Conservation (phyloP, 2,113 vertebrate genomes). For the Saguinus imperator region DNA sequence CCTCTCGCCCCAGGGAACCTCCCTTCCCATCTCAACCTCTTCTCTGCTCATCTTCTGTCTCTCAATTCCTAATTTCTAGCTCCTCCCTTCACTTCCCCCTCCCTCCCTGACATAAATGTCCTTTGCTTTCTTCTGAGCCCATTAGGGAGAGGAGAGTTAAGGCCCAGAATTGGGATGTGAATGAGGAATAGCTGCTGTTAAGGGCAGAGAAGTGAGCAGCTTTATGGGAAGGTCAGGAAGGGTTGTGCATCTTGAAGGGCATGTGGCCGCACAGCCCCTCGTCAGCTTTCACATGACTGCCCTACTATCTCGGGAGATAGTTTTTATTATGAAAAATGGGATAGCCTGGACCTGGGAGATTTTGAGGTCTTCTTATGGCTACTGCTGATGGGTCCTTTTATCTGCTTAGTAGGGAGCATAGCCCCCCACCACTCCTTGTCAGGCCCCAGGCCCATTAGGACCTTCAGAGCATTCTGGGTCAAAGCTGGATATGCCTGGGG, state of each 20-base stretch:
- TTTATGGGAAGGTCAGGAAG: background rate
- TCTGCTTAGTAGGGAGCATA: background rate
- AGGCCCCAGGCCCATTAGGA: background rate
- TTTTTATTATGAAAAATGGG: background rate
- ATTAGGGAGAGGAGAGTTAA: background rate
- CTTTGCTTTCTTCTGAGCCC: background rate
- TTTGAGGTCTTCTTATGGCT: background rate
- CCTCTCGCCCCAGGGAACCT: rapidly evolving
- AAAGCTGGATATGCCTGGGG: background rate
- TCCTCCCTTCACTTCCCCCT: background rate
- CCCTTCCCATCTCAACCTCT: background rate
- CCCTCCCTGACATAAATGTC: background rate
- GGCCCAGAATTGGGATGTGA: background rate
- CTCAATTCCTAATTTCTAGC: background rate
- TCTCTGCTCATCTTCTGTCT: background rate
- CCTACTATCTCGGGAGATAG: background rate
- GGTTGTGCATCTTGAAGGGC: background rate
- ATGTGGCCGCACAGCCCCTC: too few relatives aligned
- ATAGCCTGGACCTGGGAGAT: background rate
- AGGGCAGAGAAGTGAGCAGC: background rate
- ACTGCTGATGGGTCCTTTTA: background rate
- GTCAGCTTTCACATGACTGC: background rate
- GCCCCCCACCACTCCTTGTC: background rate
- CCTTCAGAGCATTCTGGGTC: background rate
- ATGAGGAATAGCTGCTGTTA: too few relatives aligned